A percentile compares a stretch with the other conserved stretches of the same genome.
phyloP scores from a whole-genome alignment of 2,888 invertebrate species.

The Drosophila melanosoma region DNA sequence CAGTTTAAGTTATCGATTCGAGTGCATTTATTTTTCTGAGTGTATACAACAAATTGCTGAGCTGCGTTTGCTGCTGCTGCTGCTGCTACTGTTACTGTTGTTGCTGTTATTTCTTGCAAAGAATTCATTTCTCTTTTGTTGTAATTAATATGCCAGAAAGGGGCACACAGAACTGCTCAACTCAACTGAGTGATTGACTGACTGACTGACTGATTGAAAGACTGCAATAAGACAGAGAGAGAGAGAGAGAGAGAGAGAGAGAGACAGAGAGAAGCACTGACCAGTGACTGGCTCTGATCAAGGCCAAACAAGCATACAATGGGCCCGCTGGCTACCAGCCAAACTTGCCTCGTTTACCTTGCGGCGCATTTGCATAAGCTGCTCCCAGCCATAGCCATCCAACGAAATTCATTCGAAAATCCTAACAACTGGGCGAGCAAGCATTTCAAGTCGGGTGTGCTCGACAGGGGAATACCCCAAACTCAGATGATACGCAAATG shows the following conservation, averaged over 20 bases:
- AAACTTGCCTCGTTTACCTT: slow-evolving; percentile 22
- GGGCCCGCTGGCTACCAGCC: slow-evolving; percentile 11
- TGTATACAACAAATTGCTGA: not conserved
- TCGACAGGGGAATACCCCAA: not conserved
- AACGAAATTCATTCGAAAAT: slow-evolving; percentile 25
- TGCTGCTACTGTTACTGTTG: slow-evolving; percentile 7
- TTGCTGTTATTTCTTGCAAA: slow-evolving; percentile 1
- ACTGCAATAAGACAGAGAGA: not conserved
- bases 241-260: too few species aligned
- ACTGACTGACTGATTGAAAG: slow-evolving; percentile 9
- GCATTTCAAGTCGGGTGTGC: not conserved
- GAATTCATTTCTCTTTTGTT: slow-evolving; percentile 24
- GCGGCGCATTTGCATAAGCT: slow-evolving; percentile 46
- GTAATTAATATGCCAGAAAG: slow-evolving; percentile 49
- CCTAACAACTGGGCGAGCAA: slow-evolving; percentile 1
- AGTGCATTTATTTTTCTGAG: not conserved
- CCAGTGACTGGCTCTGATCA: slow-evolving; percentile 32
- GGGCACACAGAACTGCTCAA: slow-evolving; percentile 14
- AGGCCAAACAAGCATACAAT: slow-evolving; percentile 38
- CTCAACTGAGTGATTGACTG: slow-evolving; percentile 7
- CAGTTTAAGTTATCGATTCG: too few species aligned
- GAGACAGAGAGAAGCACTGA: not conserved
- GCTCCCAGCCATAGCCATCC: slow-evolving; percentile 1
- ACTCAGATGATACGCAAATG: not conserved
- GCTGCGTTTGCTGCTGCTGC: slow-evolving; percentile 5